Evolutionary conservation across 2,797 vertebrate species (phyloP).

Genomic region (Passerculus sandwichensis): DNA sequence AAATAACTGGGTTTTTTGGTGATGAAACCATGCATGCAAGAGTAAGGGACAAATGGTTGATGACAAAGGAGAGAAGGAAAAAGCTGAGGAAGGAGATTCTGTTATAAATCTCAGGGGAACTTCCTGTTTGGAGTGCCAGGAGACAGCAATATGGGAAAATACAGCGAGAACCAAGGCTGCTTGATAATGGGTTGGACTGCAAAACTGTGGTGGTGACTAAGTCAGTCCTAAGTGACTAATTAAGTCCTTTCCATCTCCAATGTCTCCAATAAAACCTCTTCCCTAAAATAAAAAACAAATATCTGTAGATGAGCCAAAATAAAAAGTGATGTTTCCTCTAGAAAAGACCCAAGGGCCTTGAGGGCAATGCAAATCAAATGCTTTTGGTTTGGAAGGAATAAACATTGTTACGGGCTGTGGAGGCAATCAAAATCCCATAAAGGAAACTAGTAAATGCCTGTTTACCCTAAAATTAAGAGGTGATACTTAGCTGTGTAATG

Average conservation of each 20-base stretch:
- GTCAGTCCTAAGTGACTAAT: constrained; percentile 40
- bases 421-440: constrained; percentile 2
- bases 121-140: neutral
- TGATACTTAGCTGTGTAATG: neutral
- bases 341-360: neutral
- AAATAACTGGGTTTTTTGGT: neutral
- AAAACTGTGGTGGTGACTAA: constrained; percentile 20
- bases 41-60: neutral
- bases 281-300: neutral
- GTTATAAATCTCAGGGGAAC: accelerated
- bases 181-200: neutral
- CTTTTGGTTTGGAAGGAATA: neutral
- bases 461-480: neutral
- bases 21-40: neutral
- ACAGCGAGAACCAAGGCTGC: neutral
- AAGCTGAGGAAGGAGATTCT: neutral
- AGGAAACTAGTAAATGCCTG: neutral
- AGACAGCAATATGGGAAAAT: neutral
- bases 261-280: neutral
- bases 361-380: neutral
- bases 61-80: neutral
- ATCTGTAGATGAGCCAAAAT: neutral
- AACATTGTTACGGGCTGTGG: neutral
- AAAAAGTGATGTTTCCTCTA: neutral
- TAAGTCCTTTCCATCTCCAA: neutral